Base-by-base conservation (phyloP, 2,113 vertebrate genomes). In the Eupsittula cactorum region DNA sequence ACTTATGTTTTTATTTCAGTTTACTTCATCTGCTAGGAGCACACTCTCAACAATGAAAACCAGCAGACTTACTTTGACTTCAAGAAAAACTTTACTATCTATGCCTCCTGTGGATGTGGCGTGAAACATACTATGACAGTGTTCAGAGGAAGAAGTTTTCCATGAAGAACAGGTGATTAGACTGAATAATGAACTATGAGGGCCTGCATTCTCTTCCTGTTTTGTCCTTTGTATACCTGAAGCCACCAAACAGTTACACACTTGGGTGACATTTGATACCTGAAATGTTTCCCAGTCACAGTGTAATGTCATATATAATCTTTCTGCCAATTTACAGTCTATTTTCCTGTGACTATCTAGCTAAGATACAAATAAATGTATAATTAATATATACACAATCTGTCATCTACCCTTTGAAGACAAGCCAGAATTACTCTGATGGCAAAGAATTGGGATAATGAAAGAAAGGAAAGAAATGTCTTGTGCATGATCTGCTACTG, bases 401-500 rank as follows among this genome's bases (percentile, higher is more conserved):
- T 81, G 19, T 78, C 52, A n/a, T 24, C 28, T 85, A 21, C 52
- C 31, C 27, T 70, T 74, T 79, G 50, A 86, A 91, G 42, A 50
- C 24, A 83, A 74, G 10, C 13, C 57, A 79, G 35, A 89, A 35
- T 13, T 59, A 79, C 10, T 71, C 12, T 75, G 28, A 59, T 49
- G 19, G 37, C 39, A 82, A 71, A 86, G 19, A 82, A 64, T 1
- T 24, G 15, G 20, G 29, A 55, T 79, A 78, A 42, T 75, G 53
- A 81, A 88, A 71, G 25, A 44, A 86, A 63, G 8, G 29, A 77
- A 88, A 89, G 10, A 71, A 76, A 88, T 68, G 91, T 88, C 47
- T 76, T 41, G 18, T 21, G 67, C 7, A 3, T 50, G 49, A 75
- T 13, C 60, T 33, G 23, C 10, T 70, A 31, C n/a, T 49, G 33